phyloP scores from a whole-genome alignment of 2,888 invertebrate genomes.

The Machimus rusticus region DNA sequence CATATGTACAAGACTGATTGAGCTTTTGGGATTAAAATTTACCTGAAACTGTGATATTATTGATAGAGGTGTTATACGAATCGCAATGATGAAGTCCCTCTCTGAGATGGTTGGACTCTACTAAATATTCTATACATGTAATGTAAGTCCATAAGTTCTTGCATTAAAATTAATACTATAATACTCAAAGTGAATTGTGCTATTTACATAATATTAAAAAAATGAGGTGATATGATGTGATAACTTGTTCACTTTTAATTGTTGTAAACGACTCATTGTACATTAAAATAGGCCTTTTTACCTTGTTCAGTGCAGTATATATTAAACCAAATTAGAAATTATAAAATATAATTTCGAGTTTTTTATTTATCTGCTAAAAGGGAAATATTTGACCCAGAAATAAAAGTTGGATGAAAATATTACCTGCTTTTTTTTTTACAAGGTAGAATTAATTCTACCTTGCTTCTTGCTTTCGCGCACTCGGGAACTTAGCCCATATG shows the following conservation, averaged over 20 bases:
- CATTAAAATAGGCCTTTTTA: background rate
- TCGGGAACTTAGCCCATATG: too few species aligned
- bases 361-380: too few species aligned
- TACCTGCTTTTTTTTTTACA: too few species aligned
- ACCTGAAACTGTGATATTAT: background rate
- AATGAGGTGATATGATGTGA: background rate
- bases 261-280: background rate
- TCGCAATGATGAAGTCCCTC: background rate
- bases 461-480: too few species aligned
- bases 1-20: background rate
- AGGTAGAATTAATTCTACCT: too few species aligned
- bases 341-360: too few species aligned
- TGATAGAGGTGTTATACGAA: background rate
- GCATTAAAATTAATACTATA: background rate
- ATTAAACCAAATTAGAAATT: background rate
- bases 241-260: background rate
- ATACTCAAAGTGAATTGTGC: background rate
- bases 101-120: background rate
- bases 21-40: background rate
- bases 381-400: too few species aligned
- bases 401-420: too few species aligned
- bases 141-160: background rate
- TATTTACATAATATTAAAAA: background rate
- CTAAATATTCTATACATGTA: background rate
- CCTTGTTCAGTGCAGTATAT: background rate